phyloP scores from a whole-genome alignment of 2,888 invertebrate species.

The Tanytarsus gracilentus region DNA sequence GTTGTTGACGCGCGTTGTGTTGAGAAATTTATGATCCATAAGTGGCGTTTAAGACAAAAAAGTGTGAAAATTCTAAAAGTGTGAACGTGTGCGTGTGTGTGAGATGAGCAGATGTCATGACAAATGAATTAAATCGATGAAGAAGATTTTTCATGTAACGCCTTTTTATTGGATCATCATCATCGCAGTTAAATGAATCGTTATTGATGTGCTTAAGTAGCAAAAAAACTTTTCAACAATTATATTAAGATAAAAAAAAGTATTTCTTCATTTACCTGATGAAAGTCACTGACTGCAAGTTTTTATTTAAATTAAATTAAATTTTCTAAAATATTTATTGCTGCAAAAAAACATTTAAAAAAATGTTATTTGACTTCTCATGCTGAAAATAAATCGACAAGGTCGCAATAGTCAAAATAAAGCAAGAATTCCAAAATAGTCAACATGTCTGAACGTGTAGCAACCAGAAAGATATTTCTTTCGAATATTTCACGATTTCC shows the following conservation, averaged over 20 bases:
- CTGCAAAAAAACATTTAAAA: no score
- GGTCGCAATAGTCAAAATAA: neutral
- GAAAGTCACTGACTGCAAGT: no score
- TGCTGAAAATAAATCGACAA: neutral
- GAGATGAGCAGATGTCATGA: slow-evolving; percentile 17
- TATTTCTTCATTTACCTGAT: slow-evolving; percentile 13
- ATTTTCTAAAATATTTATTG: no score
- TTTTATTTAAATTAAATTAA: no score
- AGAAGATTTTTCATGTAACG: slow-evolving; percentile 11
- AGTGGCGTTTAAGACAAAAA: slow-evolving; percentile 17
- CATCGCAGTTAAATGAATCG: neutral
- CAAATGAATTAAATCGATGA: slow-evolving; percentile 4
- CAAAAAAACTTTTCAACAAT: slow-evolving; percentile 3
- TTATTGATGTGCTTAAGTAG: no score
- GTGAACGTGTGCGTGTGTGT: neutral
- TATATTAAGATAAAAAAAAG: neutral
- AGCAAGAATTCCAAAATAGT: neutral
- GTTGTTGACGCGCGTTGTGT: no score
- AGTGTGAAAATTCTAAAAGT: slow-evolving; percentile 17
- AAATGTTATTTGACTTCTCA: no score
- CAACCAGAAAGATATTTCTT: slow-evolving; percentile 13
- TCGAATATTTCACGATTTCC: neutral
- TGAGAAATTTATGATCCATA: slow-evolving; percentile 1
- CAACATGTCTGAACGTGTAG: slow-evolving; percentile 14
- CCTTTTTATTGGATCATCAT: slow-evolving; percentile 19